phyloP scores from a whole-genome alignment of 2,888 invertebrate species.

The Polia nebulosa region DNA sequence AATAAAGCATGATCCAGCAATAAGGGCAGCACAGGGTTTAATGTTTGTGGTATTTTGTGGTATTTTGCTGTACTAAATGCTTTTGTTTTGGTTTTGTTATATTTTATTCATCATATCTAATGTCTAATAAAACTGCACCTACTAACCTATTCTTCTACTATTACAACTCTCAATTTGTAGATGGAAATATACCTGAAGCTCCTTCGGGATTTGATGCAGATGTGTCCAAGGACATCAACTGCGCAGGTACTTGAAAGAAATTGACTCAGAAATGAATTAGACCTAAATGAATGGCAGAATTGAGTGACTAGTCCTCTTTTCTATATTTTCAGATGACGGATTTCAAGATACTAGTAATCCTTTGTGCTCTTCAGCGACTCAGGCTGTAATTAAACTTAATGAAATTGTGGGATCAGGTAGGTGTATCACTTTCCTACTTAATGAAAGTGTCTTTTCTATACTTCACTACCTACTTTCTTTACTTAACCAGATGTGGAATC shows the following conservation, averaged over 20 bases:
- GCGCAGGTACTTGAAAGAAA: conserved; percentile 19
- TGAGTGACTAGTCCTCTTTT: conserved; percentile 34
- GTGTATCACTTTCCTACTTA: conserved; percentile 11
- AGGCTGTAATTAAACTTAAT: conserved; percentile 30
- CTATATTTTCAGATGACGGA: conserved; percentile 32
- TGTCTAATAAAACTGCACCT: conserved; percentile 25
- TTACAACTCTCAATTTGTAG: conserved; percentile 28
- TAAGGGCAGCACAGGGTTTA: conserved; percentile 14
- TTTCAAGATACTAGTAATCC: conserved; percentile 33
- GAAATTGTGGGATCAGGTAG: conserved; percentile 12
- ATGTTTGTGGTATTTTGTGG: conserved; percentile 31
- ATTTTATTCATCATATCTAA: conserved; percentile 23
- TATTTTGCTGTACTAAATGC: conserved; percentile 19
- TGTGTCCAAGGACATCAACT: conserved; percentile 31
- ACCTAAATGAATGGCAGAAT: conserved; percentile 30
- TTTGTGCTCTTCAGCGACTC: conserved; percentile 24
- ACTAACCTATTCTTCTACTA: conserved; percentile 23
- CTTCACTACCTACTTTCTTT: conserved; percentile 13
- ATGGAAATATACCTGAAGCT: conserved; percentile 22
- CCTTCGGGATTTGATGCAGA: conserved; percentile 36
- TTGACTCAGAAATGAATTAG: conserved; percentile 12
- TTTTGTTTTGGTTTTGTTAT: conserved; percentile 17
- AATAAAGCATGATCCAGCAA: no score
- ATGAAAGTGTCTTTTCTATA: conserved; percentile 14
- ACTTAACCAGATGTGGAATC: conserved; percentile 27